These are phyloP conservation scores for Cancer borealis DNA, from an alignment of 2,888 invertebrate genomes.

Conservation along the genomic window DNA sequence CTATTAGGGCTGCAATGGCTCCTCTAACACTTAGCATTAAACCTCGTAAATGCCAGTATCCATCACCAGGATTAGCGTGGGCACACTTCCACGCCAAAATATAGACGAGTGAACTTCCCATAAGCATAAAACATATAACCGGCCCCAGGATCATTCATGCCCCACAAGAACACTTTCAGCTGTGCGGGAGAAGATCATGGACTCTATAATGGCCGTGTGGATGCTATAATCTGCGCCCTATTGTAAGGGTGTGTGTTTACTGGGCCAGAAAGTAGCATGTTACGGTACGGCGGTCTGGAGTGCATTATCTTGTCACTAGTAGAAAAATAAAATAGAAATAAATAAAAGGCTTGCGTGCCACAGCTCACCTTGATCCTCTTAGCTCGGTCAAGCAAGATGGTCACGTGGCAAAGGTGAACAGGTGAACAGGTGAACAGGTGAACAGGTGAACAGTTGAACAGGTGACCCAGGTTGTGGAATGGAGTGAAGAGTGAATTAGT, in stretches of 20 bases:
- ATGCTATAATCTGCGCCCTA: conserved; percentile 9
- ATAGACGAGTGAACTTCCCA: conserved; percentile 9
- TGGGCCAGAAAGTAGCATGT: background rate
- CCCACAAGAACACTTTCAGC: background rate
- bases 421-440: too few relatives aligned
- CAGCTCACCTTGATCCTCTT: background rate
- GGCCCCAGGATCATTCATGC: background rate
- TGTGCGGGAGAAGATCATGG: background rate
- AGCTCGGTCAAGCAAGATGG: background rate
- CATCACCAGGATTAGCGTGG: background rate
- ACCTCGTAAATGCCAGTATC: conserved; percentile 17
- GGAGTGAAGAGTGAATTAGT: background rate
- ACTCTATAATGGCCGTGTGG: background rate
- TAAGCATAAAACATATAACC: conserved; percentile 4
- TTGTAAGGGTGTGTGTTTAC: background rate
- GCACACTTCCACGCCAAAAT: background rate
- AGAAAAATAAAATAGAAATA: background rate
- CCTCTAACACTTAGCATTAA: background rate
- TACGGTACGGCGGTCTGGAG: background rate
- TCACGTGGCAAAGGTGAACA: background rate
- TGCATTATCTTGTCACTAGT: conserved; percentile 14
- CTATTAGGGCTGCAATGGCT: conserved; percentile 4
- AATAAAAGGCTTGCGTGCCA: background rate
- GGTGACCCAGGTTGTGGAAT: background rate
- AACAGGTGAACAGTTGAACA: background rate